Evolutionary conservation across 2,797 vertebrate genomes (phyloP).

Genomic region (Emydoidea blandingii): DNA sequence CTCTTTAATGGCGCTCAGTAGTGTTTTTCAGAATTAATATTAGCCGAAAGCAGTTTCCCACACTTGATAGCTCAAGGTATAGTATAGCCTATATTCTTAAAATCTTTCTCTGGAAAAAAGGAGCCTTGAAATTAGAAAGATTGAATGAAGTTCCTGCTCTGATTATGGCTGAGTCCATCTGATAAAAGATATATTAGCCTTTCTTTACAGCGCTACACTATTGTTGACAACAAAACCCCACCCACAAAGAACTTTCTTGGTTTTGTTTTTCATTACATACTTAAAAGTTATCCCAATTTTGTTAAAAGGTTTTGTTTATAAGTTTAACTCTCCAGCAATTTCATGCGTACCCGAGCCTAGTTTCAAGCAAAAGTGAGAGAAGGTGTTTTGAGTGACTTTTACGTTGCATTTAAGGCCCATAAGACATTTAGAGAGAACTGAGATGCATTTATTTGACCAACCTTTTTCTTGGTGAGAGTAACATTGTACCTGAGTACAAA

Average conservation of each 20-base stretch:
- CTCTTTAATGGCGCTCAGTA: too few species aligned
- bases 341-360: neutral
- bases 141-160: neutral
- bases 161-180: neutral
- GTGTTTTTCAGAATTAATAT: neutral
- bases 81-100: neutral
- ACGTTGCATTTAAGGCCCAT: neutral
- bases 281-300: too few species aligned
- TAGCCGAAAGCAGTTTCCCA: neutral
- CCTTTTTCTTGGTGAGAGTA: neutral
- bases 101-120: neutral
- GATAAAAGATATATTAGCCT: neutral
- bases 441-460: neutral
- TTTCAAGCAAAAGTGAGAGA: neutral
- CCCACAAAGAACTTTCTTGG: neutral
- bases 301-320: neutral
- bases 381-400: neutral
- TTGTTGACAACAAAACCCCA: neutral
- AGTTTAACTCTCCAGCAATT: neutral
- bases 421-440: neutral
- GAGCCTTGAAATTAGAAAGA: neutral
- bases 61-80: neutral
- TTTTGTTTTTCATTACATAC: neutral
- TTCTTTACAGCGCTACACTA: neutral
- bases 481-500: neutral